A percentile compares a stretch with the other conserved stretches of the same genome.
phyloP scores from a whole-genome alignment of 2,797 vertebrate genomes.

The Heterohyrax brucei region DNA sequence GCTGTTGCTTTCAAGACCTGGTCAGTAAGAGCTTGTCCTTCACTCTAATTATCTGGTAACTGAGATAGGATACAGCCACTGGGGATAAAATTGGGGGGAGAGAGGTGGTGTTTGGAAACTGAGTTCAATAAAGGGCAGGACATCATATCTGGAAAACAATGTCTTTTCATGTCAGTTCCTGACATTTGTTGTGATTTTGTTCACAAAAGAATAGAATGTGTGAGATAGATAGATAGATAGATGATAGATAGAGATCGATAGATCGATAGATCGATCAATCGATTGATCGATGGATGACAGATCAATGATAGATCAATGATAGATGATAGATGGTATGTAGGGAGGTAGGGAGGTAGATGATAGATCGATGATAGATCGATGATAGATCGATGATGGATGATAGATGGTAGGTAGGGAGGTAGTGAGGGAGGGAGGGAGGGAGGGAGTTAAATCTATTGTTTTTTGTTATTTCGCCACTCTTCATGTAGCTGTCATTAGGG shows the following conservation, averaged over 20 bases:
- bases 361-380: too few relatives aligned
- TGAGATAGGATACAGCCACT: background rate
- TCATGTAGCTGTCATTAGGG: slow-evolving; percentile 25
- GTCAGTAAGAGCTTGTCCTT: background rate
- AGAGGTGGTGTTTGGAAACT: background rate
- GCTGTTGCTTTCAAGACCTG: background rate
- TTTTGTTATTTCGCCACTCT: slow-evolving; percentile 24
- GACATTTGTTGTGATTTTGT: slow-evolving; percentile 25
- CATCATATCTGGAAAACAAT: background rate
- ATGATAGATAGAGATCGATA: too few relatives aligned
- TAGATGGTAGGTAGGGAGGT: too few relatives aligned
- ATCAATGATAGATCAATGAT: too few relatives aligned
- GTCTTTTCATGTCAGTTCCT: background rate
- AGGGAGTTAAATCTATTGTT: background rate
- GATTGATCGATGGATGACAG: too few relatives aligned
- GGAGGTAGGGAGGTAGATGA: too few relatives aligned
- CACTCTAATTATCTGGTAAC: background rate
- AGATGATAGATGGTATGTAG: too few relatives aligned
- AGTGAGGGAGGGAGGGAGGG: too few relatives aligned
- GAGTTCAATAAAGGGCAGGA: background rate
- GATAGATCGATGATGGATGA: too few relatives aligned
- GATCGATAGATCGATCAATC: too few relatives aligned
- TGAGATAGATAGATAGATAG: background rate
- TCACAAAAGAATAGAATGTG: background rate
- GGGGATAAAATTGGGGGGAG: background rate